Evolutionary conservation across 2,888 invertebrate species (phyloP).

Genomic region (Physocephala rufipes): DNA sequence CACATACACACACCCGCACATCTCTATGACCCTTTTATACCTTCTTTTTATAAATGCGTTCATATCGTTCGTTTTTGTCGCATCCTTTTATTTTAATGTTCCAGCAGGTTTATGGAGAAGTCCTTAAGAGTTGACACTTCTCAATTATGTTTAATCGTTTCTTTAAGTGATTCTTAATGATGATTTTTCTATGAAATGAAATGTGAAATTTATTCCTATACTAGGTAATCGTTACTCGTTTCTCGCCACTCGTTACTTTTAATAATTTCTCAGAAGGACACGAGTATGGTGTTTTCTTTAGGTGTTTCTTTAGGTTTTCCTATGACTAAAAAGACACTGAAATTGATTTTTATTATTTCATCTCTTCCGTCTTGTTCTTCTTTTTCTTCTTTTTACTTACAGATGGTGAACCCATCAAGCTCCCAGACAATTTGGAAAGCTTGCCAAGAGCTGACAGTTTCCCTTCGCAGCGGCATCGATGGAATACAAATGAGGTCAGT

Average conservation of each 20-base stretch:
- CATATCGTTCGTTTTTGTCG: neutral
- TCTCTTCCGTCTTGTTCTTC: constrained; percentile 45
- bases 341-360: constrained; percentile 50
- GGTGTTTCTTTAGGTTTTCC: constrained; percentile 43
- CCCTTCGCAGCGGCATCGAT: constrained; percentile 92
- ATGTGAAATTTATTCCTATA: neutral
- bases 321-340: constrained; percentile 25
- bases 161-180: neutral
- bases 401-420: constrained; percentile 93
- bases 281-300: neutral
- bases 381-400: constrained; percentile 65
- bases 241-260: neutral
- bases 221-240: neutral
- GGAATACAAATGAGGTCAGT: constrained; percentile 98
- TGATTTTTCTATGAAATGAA: neutral
- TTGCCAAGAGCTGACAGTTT: constrained; percentile 94
- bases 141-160: constrained; percentile 1
- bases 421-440: constrained; percentile 95
- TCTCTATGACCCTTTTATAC: neutral
- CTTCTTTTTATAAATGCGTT: neutral
- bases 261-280: neutral
- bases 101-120: neutral
- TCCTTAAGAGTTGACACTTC: neutral
- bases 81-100: neutral
- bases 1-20: neutral